Evolutionary conservation across 2,113 vertebrate species (phyloP).

Genomic region (Suncus etruscus): DNA sequence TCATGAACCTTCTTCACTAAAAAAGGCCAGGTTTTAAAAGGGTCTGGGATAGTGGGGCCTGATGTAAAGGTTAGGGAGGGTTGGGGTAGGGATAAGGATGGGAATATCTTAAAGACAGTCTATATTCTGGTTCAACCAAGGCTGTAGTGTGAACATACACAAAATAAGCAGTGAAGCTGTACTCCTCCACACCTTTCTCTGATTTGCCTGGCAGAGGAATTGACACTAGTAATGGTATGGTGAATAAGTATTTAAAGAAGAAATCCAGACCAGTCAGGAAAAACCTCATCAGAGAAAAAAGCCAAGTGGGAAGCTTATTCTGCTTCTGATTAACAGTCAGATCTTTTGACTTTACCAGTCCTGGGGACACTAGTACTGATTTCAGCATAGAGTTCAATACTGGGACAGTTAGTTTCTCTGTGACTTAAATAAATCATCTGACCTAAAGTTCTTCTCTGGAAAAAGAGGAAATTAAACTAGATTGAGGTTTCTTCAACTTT

Average conservation of each 20-base stretch:
- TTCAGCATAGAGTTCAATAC: neutral
- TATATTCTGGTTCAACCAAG: neutral
- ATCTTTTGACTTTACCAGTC: neutral
- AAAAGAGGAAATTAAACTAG: neutral
- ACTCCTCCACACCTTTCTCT: neutral
- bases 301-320: neutral
- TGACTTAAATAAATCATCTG: neutral
- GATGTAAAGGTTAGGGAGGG: no score
- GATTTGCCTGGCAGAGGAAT: neutral
- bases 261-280: neutral
- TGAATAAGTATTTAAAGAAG: neutral
- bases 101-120: neutral
- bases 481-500: neutral
- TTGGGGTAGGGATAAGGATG: no score
- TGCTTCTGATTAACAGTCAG: neutral
- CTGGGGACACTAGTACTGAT: neutral
- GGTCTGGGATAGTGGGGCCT: no score
- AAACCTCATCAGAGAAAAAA: neutral
- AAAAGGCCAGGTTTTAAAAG: slow-evolving; percentile 33
- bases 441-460: slow-evolving; percentile 31
- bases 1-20: slow-evolving; percentile 26
- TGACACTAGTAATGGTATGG: neutral
- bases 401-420: neutral
- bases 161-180: neutral
- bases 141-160: neutral